Base-by-base conservation (phyloP, 2,888 invertebrate genomes). In the Lasioglossum calceatum region DNA sequence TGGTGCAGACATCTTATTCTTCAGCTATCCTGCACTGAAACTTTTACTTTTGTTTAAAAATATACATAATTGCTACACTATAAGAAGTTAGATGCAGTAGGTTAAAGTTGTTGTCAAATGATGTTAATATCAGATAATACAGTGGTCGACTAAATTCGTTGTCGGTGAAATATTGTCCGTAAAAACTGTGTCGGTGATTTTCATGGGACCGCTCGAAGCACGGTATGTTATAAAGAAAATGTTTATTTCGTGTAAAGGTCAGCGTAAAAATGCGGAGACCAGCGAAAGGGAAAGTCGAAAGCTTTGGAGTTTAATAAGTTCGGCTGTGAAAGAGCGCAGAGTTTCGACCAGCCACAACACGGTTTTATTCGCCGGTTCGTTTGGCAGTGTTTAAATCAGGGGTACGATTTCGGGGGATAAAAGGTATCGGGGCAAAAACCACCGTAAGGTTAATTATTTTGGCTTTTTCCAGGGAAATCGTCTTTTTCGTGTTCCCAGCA, bases 391-490 rank as follows among this genome's bases (percentile, higher is more conserved):
- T 77, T 77, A 84, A 85, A 79, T 50, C 67, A 42, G 72, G 77
- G 42, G 47, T 44, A 44, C 36, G 36, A 61, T 50, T 71, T 79
- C 5, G 8, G 27, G 64, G 70, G 54, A 72, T 16, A 78, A 82
- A 70, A 79, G 71, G 64, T 44, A 79, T 75, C 79, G 64, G 72
- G 39, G 39, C 79, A 75, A 82, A 86, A 75, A 87, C 44, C 58
- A 23, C 32, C 67, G 72, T 42, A 70, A 79, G 85, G 84, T 88
- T 90, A 90, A 90, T 90, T 90, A 90, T 90, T 89, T 87, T 77
- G 64, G 77, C 80, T 67, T 74, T 81, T 76, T 54, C 67, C 71
- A 73, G 44, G 36, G 32, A 42, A 70, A 82, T 86, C 79, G 64
- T 67, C 78, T 71, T 47, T 77, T 77, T 58, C 72, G 75, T 77